phyloP scores from a whole-genome alignment of 2,113 vertebrate genomes.

The Callorhinus ursinus region DNA sequence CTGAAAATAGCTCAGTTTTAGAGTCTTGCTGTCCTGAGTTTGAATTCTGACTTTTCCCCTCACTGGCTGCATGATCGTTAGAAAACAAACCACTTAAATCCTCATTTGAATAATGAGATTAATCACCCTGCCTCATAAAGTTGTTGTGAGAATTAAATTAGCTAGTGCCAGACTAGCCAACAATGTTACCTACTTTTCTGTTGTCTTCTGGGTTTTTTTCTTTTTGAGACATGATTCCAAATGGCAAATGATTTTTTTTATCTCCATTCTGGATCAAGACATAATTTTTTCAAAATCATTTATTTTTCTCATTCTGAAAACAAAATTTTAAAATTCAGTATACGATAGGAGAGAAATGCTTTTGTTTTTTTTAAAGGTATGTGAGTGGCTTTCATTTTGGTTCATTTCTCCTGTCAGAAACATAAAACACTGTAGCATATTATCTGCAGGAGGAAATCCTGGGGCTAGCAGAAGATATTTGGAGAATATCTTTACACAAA shows the following conservation, averaged over 20 bases:
- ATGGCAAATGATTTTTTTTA: neutral
- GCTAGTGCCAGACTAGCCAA: neutral
- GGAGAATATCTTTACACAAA: neutral
- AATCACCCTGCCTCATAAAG: neutral
- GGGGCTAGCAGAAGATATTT: neutral
- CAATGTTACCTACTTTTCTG: neutral
- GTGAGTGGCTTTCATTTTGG: neutral
- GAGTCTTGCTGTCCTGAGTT: neutral
- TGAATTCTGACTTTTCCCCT: neutral
- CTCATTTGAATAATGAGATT: neutral
- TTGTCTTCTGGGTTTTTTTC: neutral
- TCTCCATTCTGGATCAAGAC: neutral
- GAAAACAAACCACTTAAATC: neutral
- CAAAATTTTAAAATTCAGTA: neutral
- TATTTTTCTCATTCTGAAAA: neutral
- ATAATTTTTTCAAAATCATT: neutral
- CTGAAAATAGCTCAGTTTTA: neutral
- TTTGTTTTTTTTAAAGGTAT: neutral
- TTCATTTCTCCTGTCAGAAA: neutral
- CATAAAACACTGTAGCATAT: neutral
- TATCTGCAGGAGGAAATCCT: neutral
- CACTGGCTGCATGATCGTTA: neutral
- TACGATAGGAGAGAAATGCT: neutral
- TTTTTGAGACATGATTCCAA: neutral
- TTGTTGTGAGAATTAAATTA: neutral